Conservation (phyloP, 2,888 invertebrate species). For the Noctua janthe region DNA sequence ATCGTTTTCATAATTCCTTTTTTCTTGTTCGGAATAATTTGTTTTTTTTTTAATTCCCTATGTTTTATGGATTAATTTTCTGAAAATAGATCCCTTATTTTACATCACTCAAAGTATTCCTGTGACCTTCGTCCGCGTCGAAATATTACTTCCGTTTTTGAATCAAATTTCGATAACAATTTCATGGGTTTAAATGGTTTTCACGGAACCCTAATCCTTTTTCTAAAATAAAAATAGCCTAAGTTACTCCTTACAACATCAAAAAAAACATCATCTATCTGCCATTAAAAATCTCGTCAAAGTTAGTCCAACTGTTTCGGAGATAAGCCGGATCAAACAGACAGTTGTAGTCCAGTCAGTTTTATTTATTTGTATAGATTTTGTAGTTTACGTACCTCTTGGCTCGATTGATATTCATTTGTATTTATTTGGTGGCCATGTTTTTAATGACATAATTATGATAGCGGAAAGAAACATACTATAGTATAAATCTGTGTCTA, state of each 20-base stretch:
- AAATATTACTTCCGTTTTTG: too few species aligned
- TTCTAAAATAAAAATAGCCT: too few species aligned
- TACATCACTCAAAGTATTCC: background rate
- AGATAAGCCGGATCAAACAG: too few species aligned
- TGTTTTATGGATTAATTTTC: conserved; percentile 8
- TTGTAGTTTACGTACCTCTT: background rate
- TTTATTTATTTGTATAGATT: background rate
- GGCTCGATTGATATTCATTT: background rate
- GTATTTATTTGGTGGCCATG: background rate
- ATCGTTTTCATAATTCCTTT: conserved; percentile 38
- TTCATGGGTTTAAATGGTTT: too few species aligned
- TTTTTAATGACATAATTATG: background rate
- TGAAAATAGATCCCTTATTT: background rate
- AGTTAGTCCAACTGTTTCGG: too few species aligned
- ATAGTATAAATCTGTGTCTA: background rate
- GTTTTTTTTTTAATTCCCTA: background rate
- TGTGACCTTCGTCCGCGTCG: too few species aligned
- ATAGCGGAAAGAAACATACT: background rate
- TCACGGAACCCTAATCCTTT: too few species aligned
- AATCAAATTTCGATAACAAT: too few species aligned
- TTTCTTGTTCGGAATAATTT: conserved; percentile 35
- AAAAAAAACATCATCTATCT: too few species aligned
- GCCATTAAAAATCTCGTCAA: too few species aligned
- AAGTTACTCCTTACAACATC: too few species aligned
- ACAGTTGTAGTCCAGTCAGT: too few species aligned